Evolutionary conservation across 2,888 invertebrate genomes (phyloP), one percentile per base, ranked within the genome.

Genomic region (Mamestra brassicae): DNA sequence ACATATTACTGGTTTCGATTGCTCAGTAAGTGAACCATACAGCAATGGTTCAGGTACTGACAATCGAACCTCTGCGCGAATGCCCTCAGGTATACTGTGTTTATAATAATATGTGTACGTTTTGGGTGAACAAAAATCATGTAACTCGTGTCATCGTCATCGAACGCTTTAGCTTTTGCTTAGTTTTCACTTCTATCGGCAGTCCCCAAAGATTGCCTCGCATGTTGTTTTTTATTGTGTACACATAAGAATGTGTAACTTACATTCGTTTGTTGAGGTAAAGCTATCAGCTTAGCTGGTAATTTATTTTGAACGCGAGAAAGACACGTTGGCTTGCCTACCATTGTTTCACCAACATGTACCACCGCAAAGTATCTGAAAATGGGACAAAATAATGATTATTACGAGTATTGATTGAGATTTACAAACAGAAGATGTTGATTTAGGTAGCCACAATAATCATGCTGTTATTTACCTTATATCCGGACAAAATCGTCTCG

Each of bases 401-500:
- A n/a, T n/a, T n/a, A n/a, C n/a, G n/a, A n/a, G n/a, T n/a, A n/a
- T n/a, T n/a, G n/a, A n/a, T n/a, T n/a, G n/a, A n/a, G n/a, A n/a
- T n/a, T n/a, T 50, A 50, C 15, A 50, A 50, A 50, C 13, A 50
- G 13, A 50, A 50, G 45, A 8, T 45, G 7, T 45, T 45, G 2
- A 45, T 45, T 11, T 38, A 38, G 11, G 3, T 11, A 3, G 10
- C 3, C 45, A 26, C n/a, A 26, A 7, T 26, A 62, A 45, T 26
- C 7, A 26, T 15, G 15, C 7, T 45, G 3, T n/a, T 4, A 10
- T 0, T 2, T 84, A 92, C 93, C 86, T 89, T 55, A 93, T 63
- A 11, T 83, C 63, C 3, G 87, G 86, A 64, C 90, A 90, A 3
- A 88, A 45, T 83, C 87, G 89, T 77, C 89, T 90, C 7, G 90